These are phyloP conservation scores for Macroramphosus scolopax DNA, from an alignment of 2,797 vertebrate genomes.

Conservation along the genomic window DNA sequence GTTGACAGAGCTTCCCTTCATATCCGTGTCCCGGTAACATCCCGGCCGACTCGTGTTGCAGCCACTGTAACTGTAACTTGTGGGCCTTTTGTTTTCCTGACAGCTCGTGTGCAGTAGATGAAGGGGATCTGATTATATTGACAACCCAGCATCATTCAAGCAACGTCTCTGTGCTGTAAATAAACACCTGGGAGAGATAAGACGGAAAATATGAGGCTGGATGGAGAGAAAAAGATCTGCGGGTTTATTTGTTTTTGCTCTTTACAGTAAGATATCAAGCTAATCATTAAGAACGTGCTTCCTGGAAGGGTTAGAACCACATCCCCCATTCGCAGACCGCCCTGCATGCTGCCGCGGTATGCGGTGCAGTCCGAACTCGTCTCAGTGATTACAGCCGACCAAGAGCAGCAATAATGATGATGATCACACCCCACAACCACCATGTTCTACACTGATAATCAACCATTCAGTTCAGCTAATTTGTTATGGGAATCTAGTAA, in stretches of 20 bases:
- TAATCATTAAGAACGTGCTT: conserved; percentile 27
- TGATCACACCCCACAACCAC: conserved; percentile 45
- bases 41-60: conserved; percentile 28
- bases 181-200: conserved; percentile 61
- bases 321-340: too few species aligned
- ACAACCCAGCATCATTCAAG: conserved; percentile 69
- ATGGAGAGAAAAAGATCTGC: conserved; percentile 16
- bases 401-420: conserved; percentile 45
- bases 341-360: too few species aligned
- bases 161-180: conserved; percentile 52
- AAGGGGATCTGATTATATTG: conserved; percentile 60
- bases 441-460: conserved; percentile 61
- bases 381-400: conserved; percentile 48
- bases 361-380: conserved; percentile 16
- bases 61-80: conserved; percentile 41
- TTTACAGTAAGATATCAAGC: conserved; percentile 22
- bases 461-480: conserved; percentile 65
- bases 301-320: conserved; percentile 11
- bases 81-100: conserved; percentile 62
- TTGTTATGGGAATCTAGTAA: conserved; percentile 63
- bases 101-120: conserved; percentile 50
- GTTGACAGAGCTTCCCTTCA: conserved; percentile 59
- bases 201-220: conserved; percentile 4
- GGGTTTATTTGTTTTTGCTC: conserved; percentile 9
- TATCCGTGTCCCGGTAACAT: conserved; percentile 35